phyloP scores from a whole-genome alignment of 2,888 invertebrate genomes.

The Ectemnius lituratus region DNA sequence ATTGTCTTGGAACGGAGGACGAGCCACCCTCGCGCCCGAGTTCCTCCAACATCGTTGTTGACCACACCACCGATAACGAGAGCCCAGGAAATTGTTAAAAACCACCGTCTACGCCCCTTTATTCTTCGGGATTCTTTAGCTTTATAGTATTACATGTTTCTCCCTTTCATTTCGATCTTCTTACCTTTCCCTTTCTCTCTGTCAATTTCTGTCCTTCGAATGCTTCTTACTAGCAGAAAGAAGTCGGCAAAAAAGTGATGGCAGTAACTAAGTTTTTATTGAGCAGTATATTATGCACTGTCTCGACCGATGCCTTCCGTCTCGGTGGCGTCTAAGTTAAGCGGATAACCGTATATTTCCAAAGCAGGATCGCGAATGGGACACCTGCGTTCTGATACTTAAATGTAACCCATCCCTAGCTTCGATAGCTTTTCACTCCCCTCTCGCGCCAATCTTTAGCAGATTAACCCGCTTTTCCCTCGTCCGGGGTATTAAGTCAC shows the following conservation, averaged over 20 bases:
- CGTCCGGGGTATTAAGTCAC: slow-evolving; percentile 3
- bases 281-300: slow-evolving; percentile 70
- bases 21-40: slow-evolving; percentile 51
- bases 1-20: slow-evolving; percentile 71
- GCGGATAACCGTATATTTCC: slow-evolving; percentile 75
- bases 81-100: slow-evolving; percentile 71
- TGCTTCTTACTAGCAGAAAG: slow-evolving; percentile 22
- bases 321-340: slow-evolving; percentile 74
- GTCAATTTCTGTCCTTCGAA: slow-evolving; percentile 14
- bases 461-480: slow-evolving; percentile 24
- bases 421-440: slow-evolving; percentile 16
- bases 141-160: slow-evolving; percentile 39
- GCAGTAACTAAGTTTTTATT: slow-evolving; percentile 76
- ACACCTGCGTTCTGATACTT: slow-evolving; percentile 61
- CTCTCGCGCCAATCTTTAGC: slow-evolving; percentile 25
- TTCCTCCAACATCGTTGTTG: slow-evolving; percentile 61
- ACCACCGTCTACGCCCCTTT: slow-evolving; percentile 42
- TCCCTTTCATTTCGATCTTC: slow-evolving; percentile 14
- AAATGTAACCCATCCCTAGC: slow-evolving; percentile 18
- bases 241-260: slow-evolving; percentile 27
- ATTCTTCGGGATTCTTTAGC: slow-evolving; percentile 50
- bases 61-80: slow-evolving; percentile 75
- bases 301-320: slow-evolving; percentile 71
- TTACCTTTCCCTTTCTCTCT: slow-evolving; percentile 1
- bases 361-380: slow-evolving; percentile 60